Percentiles rank a stretch among this genome's conserved stretches.
phyloP scores from a whole-genome alignment of 2,888 invertebrate species.

The Ophioninae sp. region DNA sequence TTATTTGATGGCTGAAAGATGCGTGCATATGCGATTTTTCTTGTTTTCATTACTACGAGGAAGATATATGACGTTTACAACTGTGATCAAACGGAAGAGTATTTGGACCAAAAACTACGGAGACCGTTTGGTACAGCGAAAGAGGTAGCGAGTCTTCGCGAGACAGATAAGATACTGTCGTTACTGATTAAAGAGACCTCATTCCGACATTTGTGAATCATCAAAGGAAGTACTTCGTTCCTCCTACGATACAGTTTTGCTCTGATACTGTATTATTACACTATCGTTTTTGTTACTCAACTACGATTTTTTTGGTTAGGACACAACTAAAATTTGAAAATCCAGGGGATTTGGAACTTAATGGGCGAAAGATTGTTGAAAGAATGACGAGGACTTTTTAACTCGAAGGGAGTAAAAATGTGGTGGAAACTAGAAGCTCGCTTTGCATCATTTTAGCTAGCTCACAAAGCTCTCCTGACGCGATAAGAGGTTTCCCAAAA shows the following conservation, averaged over 20 bases:
- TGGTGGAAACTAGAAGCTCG: background rate
- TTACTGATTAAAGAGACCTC: conserved; percentile 45
- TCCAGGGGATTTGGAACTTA: no score
- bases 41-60: no score
- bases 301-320: background rate
- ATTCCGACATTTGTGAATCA: background rate
- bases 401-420: background rate
- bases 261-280: background rate
- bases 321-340: no score
- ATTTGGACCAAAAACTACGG: background rate
- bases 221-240: background rate
- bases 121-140: conserved; percentile 2
- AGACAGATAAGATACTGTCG: conserved; percentile 60
- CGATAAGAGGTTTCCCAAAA: background rate
- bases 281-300: background rate
- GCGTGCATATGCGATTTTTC: no score
- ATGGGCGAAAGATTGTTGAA: background rate
- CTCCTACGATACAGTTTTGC: background rate
- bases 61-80: no score
- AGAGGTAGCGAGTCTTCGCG: conserved; percentile 7
- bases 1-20: background rate
- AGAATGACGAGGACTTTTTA: background rate
- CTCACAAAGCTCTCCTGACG: background rate
- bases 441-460: background rate
- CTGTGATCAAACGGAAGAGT: background rate